Conservation (phyloP, 2,113 vertebrate genomes). For the Malurus alboscapulatus region DNA sequence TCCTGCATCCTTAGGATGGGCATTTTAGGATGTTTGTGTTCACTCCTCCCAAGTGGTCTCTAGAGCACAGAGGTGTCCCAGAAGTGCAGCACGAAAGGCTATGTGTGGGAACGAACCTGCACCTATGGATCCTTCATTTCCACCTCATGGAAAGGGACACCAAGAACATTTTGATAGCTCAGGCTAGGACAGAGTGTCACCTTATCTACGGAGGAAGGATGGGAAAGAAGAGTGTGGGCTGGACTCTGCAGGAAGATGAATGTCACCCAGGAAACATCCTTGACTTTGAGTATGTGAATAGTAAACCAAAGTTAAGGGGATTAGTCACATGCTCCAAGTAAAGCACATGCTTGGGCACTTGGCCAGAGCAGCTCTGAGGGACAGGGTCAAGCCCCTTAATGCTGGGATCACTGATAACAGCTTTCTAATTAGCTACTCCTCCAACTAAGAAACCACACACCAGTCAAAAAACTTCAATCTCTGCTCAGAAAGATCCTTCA, state of each 20-base stretch:
- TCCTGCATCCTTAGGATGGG: neutral
- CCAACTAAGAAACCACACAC: neutral
- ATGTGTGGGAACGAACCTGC: neutral
- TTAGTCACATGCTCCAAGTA: conserved; percentile 3
- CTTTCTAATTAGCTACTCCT: conserved; percentile 14
- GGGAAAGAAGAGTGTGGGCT: neutral
- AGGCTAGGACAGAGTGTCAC: neutral
- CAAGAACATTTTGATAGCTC: neutral
- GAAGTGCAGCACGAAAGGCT: neutral
- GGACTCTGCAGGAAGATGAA: neutral
- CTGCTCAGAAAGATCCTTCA: neutral
- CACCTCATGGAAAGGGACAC: neutral
- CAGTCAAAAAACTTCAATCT: neutral
- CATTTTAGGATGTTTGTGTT: accelerated
- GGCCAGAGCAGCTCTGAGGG: neutral
- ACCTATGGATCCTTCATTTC: accelerated
- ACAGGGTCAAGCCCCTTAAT: neutral
- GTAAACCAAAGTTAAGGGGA: neutral
- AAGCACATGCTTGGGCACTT: neutral
- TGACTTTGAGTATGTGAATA: neutral
- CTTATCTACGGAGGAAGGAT: neutral
- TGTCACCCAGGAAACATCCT: neutral
- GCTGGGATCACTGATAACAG: neutral
- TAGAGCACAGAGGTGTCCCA: neutral
- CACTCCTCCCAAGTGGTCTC: neutral